Base-by-base conservation (phyloP, 2,797 vertebrate species). In the Artibeus lituratus region DNA sequence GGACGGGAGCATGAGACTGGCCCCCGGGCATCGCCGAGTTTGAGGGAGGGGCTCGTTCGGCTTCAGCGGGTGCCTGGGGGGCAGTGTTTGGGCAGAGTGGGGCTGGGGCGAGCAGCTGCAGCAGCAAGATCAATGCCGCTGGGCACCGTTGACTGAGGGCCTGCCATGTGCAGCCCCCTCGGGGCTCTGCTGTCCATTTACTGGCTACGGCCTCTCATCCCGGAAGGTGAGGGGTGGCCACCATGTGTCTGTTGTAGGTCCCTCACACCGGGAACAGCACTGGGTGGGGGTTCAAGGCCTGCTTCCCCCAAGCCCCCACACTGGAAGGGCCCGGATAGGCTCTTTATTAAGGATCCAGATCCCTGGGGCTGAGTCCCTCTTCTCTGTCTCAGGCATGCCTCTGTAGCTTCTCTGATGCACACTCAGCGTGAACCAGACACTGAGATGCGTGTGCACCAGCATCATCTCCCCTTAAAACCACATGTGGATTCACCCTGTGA, bases 381-480 rank as follows among this genome's bases (percentile, higher is more conserved):
- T 42, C 39, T 72, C 22, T 19, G 18, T 39, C 62, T 29, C 3
- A 29, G 62, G 5, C 26, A 29, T 2, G 0, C 39, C 62, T 78
- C 78, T 42, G 39, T 78, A 16, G 55, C 73, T 91, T 57, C 26
- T 59, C 22, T 14, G 69, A 8, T 15, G 37, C 65, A 18, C 14
- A 5, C 76, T 53, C 32, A 0, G 5, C 1, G 2, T 1, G 1
- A 3, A 1, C 39, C 69, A 37, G 47, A 39, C 18, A 0, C 35
- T 2, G 3, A 90, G 55, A 6, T 7, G 7, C 18, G 0, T 42
- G 42, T 16, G 37, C 26, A 7, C 42, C 4, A 0, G 22, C 35
- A 1, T 42, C 3, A 0, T 35, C 65, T 24, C 6, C 21, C 42
- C 83, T 39, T 81, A 69, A 32, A 1, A 9, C 53, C 16, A 57